phyloP scores from a whole-genome alignment of 2,888 invertebrate genomes.

The Eupelmus urozonus region DNA sequence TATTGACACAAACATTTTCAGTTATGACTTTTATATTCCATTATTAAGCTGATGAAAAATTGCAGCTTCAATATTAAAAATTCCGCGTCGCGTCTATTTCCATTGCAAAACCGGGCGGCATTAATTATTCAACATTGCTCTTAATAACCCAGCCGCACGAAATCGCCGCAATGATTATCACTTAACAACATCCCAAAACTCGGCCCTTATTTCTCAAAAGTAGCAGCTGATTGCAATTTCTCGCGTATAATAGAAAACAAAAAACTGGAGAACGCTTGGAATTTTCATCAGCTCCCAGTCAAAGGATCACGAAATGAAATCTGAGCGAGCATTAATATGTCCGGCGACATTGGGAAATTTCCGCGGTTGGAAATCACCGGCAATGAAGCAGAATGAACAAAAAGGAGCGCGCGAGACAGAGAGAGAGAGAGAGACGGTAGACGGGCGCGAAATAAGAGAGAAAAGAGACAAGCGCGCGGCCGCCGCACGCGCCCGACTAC shows the following conservation, averaged over 20 bases:
- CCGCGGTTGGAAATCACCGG: conserved; percentile 37
- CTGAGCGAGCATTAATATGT: conserved; percentile 25
- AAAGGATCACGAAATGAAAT: conserved; percentile 26
- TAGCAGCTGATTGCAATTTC: too few relatives aligned
- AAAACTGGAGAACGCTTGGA: not conserved
- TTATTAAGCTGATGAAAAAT: conserved; percentile 28
- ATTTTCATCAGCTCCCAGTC: conserved; percentile 7
- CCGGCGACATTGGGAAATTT: conserved; percentile 39
- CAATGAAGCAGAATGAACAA: conserved; percentile 37
- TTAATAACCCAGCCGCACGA: too few relatives aligned
- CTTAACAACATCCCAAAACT: too few relatives aligned
- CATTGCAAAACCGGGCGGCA: not conserved
- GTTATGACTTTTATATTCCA: not conserved
- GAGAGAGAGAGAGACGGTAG: conserved; percentile 33
- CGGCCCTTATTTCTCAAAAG: too few relatives aligned
- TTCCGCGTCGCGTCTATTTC: not conserved
- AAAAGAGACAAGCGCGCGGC: not conserved
- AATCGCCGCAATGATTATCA: too few relatives aligned
- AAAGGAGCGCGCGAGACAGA: conserved; percentile 59
- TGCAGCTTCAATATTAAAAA: conserved; percentile 12
- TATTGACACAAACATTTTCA: conserved; percentile 15
- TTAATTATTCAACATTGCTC: too few relatives aligned
- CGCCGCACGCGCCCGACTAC: conserved; percentile 53
- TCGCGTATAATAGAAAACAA: not conserved
- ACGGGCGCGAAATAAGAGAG: conserved; percentile 4